phyloP scores from a whole-genome alignment of 1,140 invertebrate species.

The Uloborus diversus region DNA sequence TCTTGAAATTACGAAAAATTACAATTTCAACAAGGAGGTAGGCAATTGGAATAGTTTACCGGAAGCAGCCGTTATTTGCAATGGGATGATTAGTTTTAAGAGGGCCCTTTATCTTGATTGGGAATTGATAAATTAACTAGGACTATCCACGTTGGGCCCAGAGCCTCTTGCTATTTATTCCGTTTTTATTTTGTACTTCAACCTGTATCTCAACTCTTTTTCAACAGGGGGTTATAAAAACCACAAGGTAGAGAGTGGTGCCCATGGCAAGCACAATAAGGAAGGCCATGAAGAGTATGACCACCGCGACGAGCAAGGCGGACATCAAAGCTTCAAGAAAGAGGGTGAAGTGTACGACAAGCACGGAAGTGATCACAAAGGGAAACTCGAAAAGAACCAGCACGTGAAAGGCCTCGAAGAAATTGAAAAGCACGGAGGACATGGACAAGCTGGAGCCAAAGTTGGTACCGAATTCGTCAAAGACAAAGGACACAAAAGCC shows the following conservation, averaged over 20 bases:
- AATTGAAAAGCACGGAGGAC: not conserved
- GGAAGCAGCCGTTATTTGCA: too few species aligned
- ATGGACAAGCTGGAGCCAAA: conserved; percentile 9
- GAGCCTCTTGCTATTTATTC: too few species aligned
- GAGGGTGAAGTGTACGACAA: conserved; percentile 44
- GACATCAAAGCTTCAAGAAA: conserved; percentile 28
- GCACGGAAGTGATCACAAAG: conserved; percentile 21
- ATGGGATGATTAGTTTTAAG: too few species aligned
- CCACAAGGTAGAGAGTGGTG: conserved; percentile 3
- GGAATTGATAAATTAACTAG: too few species aligned
- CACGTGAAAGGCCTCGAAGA: not conserved
- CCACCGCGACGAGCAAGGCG: conserved; percentile 9
- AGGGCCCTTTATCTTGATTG: too few species aligned
- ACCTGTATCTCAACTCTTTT: too few species aligned
- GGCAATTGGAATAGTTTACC: too few species aligned
- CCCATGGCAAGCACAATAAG: conserved; percentile 31
- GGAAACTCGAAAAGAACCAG: conserved; percentile 21
- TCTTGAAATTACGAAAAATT: too few species aligned
- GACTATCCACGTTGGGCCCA: too few species aligned
- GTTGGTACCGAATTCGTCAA: conserved; percentile 29
- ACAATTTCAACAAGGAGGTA: too few species aligned
- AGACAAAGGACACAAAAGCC: conserved; percentile 45
- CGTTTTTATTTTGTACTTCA: too few species aligned
- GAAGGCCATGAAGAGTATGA: conserved; percentile 34
- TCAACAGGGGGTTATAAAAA: conserved; percentile 13